Evolutionary conservation across 1,140 invertebrate genomes (phyloP).

Genomic region (Mylabris phalerata): DNA sequence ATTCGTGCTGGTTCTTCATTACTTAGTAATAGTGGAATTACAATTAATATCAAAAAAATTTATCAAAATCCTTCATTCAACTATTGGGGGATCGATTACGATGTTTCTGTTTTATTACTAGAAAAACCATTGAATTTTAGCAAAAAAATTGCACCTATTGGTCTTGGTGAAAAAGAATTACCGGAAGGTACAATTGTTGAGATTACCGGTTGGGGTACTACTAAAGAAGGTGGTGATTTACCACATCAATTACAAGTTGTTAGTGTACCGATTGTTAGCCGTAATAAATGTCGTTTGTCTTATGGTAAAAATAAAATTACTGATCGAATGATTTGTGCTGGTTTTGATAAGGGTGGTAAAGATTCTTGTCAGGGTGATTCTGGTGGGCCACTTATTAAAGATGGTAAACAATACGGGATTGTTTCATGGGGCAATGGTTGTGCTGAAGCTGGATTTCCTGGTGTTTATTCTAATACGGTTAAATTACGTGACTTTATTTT

Average conservation of each 20-base stretch:
- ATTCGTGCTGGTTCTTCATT: neutral
- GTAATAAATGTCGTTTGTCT: neutral
- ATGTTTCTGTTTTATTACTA: neutral
- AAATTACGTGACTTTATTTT: neutral
- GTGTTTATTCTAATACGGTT: slow-evolving; percentile 48
- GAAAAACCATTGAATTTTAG: neutral
- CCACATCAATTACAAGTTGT: neutral
- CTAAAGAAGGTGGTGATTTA: neutral
- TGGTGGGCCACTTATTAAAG: slow-evolving; percentile 44
- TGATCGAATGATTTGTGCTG: slow-evolving; percentile 8
- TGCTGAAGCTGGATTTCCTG: slow-evolving; percentile 45
- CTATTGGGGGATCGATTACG: slow-evolving; percentile 24
- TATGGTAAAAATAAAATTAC: neutral
- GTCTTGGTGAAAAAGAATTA: neutral
- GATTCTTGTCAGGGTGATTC: slow-evolving; percentile 42
- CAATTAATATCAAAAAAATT: slow-evolving; percentile 35
- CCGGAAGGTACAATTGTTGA: neutral
- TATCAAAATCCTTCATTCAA: slow-evolving; percentile 42
- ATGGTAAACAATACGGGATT: slow-evolving; percentile 44
- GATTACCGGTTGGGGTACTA: neutral
- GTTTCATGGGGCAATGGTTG: slow-evolving; percentile 54
- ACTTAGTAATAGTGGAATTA: slow-evolving; percentile 28
- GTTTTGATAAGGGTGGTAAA: neutral
- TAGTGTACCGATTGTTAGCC: neutral
- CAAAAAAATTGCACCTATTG: neutral